Evolutionary conservation across 53 echinoderm and acorn worm genomes (phyloP).

Genomic region (Paracentrotus lividus): DNA sequence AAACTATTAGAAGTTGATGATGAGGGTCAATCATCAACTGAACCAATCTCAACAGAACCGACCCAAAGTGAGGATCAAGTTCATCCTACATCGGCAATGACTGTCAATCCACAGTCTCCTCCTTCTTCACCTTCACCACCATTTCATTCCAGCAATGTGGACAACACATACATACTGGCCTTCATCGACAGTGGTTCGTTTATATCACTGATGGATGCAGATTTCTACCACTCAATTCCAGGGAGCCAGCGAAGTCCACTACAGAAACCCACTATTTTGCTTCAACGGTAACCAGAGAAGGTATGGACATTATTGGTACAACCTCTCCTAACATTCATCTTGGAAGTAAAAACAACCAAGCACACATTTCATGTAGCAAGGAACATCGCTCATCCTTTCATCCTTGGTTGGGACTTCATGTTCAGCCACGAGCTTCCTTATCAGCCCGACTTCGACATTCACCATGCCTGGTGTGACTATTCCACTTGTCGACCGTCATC

Average conservation of each 20-base stretch:
- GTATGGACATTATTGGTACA: neutral
- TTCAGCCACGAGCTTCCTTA: neutral
- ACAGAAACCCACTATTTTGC: neutral
- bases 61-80: neutral
- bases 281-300: neutral
- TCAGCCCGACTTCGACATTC: neutral
- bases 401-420: slow-evolving; percentile 5
- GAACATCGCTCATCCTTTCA: neutral
- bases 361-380: neutral
- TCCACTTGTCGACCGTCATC: neutral
- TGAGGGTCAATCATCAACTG: slow-evolving; percentile 35
- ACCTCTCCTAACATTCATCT: neutral
- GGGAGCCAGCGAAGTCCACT: neutral
- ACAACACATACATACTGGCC: too few relatives aligned
- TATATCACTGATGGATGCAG: neutral
- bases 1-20: slow-evolving; percentile 55
- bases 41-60: neutral
- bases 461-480: neutral
- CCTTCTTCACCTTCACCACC: neutral
- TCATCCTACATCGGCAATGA: neutral
- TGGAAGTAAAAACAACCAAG: neutral
- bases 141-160: slow-evolving; percentile 12
- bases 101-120: neutral
- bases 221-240: neutral
- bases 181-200: slow-evolving; percentile 23